Percentiles rank a stretch among this genome's conserved stretches.
phyloP scores from a whole-genome alignment of 2,113 vertebrate species.

The Gymnogyps californianus region DNA sequence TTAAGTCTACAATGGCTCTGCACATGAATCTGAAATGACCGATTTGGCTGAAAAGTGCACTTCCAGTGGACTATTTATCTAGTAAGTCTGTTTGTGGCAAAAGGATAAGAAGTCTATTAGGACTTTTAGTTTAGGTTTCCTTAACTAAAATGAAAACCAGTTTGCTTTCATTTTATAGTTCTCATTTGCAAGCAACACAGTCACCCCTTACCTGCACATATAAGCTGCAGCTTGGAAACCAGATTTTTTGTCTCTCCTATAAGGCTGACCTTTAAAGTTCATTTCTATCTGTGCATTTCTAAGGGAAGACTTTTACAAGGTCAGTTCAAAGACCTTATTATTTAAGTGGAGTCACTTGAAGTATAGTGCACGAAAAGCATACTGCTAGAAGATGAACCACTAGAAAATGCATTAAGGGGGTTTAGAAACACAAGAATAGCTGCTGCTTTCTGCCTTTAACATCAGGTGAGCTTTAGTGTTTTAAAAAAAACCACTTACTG shows the following conservation, averaged over 20 bases:
- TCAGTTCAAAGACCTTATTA: constrained; percentile 46
- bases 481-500: background rate
- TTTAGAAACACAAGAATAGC: constrained; percentile 11
- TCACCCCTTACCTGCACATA: background rate
- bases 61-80: background rate
- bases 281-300: constrained; percentile 50
- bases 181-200: background rate
- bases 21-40: background rate
- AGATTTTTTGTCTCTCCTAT: background rate
- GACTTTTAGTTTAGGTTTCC: background rate
- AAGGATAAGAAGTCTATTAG: background rate
- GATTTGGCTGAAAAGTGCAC: background rate
- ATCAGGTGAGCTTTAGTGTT: background rate
- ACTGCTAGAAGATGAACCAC: constrained; percentile 14
- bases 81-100: background rate
- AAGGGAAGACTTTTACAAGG: constrained; percentile 43
- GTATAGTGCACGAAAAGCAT: background rate
- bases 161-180: background rate
- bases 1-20: background rate
- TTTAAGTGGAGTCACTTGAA: constrained; percentile 49
- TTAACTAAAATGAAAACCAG: background rate
- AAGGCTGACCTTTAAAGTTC: constrained; percentile 64
- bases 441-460: background rate
- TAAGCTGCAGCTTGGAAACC: background rate
- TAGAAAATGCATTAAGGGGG: constrained; percentile 10